These are phyloP conservation scores for Pseudomyrmex pallidus DNA, from an alignment of 1,140 invertebrate genomes.

Conservation along the genomic window DNA sequence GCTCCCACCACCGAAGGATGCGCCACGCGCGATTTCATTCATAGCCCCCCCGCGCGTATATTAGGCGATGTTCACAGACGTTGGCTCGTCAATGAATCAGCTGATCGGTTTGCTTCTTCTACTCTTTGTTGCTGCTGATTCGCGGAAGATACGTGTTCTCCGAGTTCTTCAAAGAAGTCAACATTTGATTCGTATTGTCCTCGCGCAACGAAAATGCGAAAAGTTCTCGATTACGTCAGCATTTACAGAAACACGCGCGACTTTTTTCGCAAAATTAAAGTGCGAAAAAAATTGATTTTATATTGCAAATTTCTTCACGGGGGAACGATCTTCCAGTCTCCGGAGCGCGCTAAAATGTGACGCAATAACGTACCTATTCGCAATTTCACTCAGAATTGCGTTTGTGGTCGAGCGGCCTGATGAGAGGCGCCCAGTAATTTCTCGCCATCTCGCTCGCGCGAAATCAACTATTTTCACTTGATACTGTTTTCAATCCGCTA, in stretches of 20 bases:
- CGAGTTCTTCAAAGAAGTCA: not conserved
- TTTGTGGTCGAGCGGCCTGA: constrained; percentile 7
- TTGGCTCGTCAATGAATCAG: constrained; percentile 18
- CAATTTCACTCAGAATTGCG: not conserved
- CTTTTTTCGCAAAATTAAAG: too few relatives aligned
- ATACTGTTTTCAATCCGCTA: not conserved
- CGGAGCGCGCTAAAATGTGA: not conserved
- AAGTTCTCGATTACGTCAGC: too few relatives aligned
- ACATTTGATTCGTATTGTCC: not conserved
- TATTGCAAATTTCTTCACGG: too few relatives aligned
- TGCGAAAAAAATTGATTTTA: too few relatives aligned
- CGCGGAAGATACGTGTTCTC: not conserved
- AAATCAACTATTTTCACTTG: constrained; percentile 9
- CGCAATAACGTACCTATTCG: too few relatives aligned
- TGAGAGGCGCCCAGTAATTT: constrained; percentile 5
- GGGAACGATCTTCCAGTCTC: too few relatives aligned
- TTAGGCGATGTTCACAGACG: constrained; percentile 33
- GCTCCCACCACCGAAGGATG: constrained; percentile 53
- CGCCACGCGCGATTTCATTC: constrained; percentile 73
- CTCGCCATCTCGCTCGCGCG: not conserved
- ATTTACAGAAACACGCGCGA: too few relatives aligned
- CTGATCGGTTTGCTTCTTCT: not conserved
- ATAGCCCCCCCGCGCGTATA: constrained; percentile 29
- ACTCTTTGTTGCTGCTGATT: not conserved
- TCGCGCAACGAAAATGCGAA: too few relatives aligned